Evolutionary conservation across 2,797 vertebrate species (phyloP), one percentile per base, ranked within the genome.

Genomic region (Esox masquinongy): DNA sequence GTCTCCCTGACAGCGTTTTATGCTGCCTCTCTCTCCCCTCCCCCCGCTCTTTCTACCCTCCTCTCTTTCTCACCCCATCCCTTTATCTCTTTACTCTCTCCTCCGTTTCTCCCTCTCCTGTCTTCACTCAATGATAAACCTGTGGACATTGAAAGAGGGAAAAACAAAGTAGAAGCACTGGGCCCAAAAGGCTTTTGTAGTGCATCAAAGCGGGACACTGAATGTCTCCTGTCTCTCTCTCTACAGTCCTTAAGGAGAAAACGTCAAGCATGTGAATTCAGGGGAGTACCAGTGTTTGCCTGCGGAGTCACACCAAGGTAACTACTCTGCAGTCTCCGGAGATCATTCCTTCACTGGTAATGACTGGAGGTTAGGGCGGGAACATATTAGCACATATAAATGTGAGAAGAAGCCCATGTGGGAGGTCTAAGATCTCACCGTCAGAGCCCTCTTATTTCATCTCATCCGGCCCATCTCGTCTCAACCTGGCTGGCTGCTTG

Each of bases 1-100:
- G 83, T 76, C 78, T 82, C 81, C 81, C 74, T 89, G 88, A 91
- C 90, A 90, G 85, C 78, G 14, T 90, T 86, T 87, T 80, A 89
- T 83, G 78, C 84, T 78, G 83, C 83, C 73, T 79, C 22, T 49
- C 68, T 31, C 43, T 68, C 51, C 50, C 15, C 29, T 15, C 66
- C 68, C 75, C 70, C 80, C 81, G 72, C 9, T 63, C 34, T 68
- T 53, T 63, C 26, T 61, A 24, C 15, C 70, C 36, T 26, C 34
- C 15, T 49, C 17, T 47, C 7, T 24, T 19, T 53, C 39, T 22
- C 39, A 47, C 43, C 43, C 43, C 43, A 47, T 47, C 43, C 43
- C 6, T 50, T 49, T 78, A 14, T 64, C 26, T 47, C 15, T 17
- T 68, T 24, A 15, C 22, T 22, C 56, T 69, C 77, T 80, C 74